phyloP scores from a whole-genome alignment of 2,888 invertebrate species.

The Lepidocyrtoides sp. region DNA sequence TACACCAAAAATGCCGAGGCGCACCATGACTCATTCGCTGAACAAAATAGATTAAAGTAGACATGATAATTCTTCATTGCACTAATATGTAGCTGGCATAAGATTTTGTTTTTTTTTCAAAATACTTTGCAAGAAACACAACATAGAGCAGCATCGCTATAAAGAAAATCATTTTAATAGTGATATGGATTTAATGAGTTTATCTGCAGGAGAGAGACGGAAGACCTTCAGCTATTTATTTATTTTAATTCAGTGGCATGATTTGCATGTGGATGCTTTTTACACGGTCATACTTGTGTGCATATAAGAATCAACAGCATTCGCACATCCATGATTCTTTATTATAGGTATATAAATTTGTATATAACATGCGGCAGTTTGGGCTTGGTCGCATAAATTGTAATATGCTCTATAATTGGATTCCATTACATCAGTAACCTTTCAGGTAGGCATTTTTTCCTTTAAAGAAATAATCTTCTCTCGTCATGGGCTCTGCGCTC shows the following conservation, averaged over 20 bases:
- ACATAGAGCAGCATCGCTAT: neutral
- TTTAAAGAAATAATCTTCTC: conserved; percentile 58
- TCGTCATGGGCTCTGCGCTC: conserved; percentile 71
- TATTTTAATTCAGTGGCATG: conserved; percentile 67
- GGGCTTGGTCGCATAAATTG: conserved; percentile 72
- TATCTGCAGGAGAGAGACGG: conserved; percentile 69
- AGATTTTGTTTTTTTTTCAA: conserved; percentile 45
- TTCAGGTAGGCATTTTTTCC: conserved; percentile 65
- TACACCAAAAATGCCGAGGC: conserved; percentile 9
- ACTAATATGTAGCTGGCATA: neutral
- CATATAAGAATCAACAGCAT: conserved; percentile 35
- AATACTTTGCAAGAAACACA: neutral
- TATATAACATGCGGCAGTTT: neutral
- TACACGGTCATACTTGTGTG: conserved; percentile 62
- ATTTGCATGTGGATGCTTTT: conserved; percentile 76
- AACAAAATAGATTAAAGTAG: conserved; percentile 33
- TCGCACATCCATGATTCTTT: neutral
- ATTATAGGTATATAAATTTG: neutral
- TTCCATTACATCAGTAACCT: conserved; percentile 73
- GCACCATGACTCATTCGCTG: conserved; percentile 30
- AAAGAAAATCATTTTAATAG: conserved; percentile 56
- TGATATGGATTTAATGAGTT: conserved; percentile 72
- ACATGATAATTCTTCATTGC: conserved; percentile 3
- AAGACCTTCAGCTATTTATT: conserved; percentile 76
- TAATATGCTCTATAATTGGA: conserved; percentile 69